These are phyloP conservation scores for Lithosia quadra DNA, from an alignment of 2,888 invertebrate species.

Conservation along the genomic window DNA sequence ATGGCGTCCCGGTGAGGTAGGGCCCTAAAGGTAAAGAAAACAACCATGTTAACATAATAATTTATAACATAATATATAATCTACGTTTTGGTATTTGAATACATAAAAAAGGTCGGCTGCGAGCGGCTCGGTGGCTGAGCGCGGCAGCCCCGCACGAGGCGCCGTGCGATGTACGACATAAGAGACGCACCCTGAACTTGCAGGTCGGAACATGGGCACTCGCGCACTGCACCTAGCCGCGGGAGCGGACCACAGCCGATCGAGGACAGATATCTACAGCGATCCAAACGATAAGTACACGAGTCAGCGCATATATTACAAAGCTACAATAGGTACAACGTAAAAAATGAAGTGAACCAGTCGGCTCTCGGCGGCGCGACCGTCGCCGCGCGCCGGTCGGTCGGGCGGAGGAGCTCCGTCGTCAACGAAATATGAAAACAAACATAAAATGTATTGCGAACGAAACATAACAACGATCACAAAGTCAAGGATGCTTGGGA, in stretches of 20 bases:
- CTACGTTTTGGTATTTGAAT: constrained; percentile 39
- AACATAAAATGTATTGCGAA: constrained; percentile 41
- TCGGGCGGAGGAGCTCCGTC: constrained; percentile 20
- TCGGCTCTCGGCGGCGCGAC: constrained; percentile 3
- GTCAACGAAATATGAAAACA: constrained; percentile 32
- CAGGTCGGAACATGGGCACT: background rate
- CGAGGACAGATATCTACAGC: constrained; percentile 39
- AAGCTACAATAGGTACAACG: constrained; percentile 40
- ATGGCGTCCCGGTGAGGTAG: no score
- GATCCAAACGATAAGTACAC: constrained; percentile 46
- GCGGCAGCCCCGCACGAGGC: background rate
- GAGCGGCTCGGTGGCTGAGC: constrained; percentile 16
- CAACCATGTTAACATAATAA: constrained; percentile 45
- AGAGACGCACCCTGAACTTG: background rate
- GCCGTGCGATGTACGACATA: background rate
- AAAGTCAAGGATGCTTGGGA: constrained; percentile 31
- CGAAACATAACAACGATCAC: constrained; percentile 44
- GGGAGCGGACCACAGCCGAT: constrained; percentile 25
- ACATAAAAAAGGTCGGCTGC: constrained; percentile 26
- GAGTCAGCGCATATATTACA: constrained; percentile 43
- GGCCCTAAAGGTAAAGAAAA: constrained; percentile 40
- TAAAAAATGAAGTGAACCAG: constrained; percentile 6
- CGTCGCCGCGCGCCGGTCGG: background rate
- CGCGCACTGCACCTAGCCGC: background rate
- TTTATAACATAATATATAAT: constrained; percentile 45